Evolutionary conservation across 2,888 invertebrate species (phyloP), one percentile per base, ranked within the genome.

Genomic region (Chironomus tentans): DNA sequence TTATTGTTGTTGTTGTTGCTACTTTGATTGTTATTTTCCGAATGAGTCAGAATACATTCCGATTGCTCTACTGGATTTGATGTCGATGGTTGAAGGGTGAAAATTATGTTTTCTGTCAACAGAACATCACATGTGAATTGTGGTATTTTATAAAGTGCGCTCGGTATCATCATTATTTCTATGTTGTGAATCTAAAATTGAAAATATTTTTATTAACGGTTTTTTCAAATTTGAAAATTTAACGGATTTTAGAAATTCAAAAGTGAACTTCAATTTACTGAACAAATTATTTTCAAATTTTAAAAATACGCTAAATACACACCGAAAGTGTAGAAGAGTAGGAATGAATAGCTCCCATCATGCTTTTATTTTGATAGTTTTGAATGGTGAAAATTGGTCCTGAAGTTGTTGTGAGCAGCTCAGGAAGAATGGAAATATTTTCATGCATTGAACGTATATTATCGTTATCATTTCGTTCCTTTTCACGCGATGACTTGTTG

Each of bases 141-240:
- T 62, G 90, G 89, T 79, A 92, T 84, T 83, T 90, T 90, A 81
- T 92, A 90, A 70, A 90, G 86, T 82, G 88, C 90, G 77, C 91
- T 82, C 12, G 91, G 91, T 77, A 88, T 87, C 76, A 88, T 85
- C 79, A 88, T 89, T 70, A 90, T 85, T 80, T 89, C 88, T 78
- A 89, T 88, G 79, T 88, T 88, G 81, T 91, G 90, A 77, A 92
- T 86, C 89, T 90, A 80, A 65, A 84, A 82, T 70, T 56, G 68
- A 79, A 77, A 13, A 4, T 0, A 46, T 10, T 2, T 3, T 73
- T 21, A 22, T 22, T 28, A 38, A 38, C 28, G 28, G 28, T 38
- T 38, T 4, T 28, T 3, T 28, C 3, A 28, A 38, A 38, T 38
- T 38, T 2, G 1, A 38, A 38, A 38, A 4, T 7, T 38, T 7